Conservation (phyloP, 2,797 vertebrate species). For the Anabacerthia variegaticeps region DNA sequence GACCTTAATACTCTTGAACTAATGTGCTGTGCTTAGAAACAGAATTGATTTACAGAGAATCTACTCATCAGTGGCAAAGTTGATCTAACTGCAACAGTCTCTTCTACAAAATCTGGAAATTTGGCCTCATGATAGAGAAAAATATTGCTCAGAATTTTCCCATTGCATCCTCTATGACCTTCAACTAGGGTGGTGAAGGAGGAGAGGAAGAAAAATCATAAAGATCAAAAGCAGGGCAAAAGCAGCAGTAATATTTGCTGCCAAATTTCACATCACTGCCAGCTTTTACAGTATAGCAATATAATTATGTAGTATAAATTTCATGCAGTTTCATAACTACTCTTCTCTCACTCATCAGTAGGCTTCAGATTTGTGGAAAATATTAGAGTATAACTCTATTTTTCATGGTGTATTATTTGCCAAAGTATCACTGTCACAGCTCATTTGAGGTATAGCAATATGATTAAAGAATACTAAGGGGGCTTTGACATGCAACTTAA, state of each 20-base stretch:
- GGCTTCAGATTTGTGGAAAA: slow-evolving; percentile 73
- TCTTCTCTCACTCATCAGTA: slow-evolving; percentile 8
- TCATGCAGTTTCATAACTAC: slow-evolving; percentile 16
- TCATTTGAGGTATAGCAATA: slow-evolving; percentile 39
- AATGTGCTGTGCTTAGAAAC: not conserved
- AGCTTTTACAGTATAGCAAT: not conserved
- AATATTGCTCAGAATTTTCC: not conserved
- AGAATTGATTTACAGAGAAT: not conserved
- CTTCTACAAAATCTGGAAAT: not conserved
- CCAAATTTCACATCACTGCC: slow-evolving; percentile 24
- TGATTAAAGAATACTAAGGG: slow-evolving; percentile 4
- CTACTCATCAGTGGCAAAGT: not conserved
- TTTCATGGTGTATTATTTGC: slow-evolving; percentile 46
- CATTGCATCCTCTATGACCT: not conserved
- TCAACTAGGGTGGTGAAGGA: not conserved
- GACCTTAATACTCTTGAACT: not conserved
- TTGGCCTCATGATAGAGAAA: not conserved
- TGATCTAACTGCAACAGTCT: not conserved
- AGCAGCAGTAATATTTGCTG: not conserved
- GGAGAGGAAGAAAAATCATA: not conserved
- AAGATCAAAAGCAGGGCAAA: slow-evolving; percentile 12
- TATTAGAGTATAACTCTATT: slow-evolving; percentile 49
- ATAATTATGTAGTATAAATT: slow-evolving; percentile 28
- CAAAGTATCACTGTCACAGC: slow-evolving; percentile 66
- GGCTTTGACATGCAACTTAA: not conserved